A percentile compares a stretch with the other conserved stretches of the same genome.
Conservation (phyloP, 2,797 vertebrate genomes). For the Cossypha heuglini region DNA sequence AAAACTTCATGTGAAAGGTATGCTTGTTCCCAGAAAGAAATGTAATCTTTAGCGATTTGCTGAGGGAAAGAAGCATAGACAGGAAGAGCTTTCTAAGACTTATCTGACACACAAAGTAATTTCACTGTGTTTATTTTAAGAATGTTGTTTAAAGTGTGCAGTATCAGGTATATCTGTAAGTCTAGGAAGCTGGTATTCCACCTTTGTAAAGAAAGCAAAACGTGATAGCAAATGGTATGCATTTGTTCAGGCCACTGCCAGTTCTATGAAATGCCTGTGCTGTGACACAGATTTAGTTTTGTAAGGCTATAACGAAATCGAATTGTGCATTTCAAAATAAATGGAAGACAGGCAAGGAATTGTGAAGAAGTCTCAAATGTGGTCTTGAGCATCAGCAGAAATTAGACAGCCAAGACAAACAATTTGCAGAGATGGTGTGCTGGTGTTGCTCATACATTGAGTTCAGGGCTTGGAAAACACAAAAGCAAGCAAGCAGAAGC, state of each 20-base stretch:
- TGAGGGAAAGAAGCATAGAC: not conserved
- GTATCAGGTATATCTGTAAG: not conserved
- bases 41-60: not conserved
- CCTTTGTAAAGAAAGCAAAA: not conserved
- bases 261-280: not conserved
- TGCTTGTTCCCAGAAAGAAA: not conserved
- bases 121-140: not conserved
- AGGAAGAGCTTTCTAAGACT: not conserved
- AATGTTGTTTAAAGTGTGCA: not conserved
- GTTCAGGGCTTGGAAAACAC: not conserved
- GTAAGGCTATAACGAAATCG: not conserved
- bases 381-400: not conserved
- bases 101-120: not conserved
- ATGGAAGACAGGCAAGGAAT: not conserved
- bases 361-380: not conserved
- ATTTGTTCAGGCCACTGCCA: not conserved
- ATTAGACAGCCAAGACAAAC: not conserved
- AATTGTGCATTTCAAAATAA: not conserved
- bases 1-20: not conserved
- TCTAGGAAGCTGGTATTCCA: not conserved
- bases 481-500: not conserved
- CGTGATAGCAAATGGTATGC: rapidly evolving
- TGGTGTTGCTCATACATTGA: not conserved
- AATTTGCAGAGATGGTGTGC: not conserved
- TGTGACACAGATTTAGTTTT: not conserved